Evolutionary conservation across 2,113 vertebrate genomes (phyloP).

Genomic region (Gambusia holbrooki): DNA sequence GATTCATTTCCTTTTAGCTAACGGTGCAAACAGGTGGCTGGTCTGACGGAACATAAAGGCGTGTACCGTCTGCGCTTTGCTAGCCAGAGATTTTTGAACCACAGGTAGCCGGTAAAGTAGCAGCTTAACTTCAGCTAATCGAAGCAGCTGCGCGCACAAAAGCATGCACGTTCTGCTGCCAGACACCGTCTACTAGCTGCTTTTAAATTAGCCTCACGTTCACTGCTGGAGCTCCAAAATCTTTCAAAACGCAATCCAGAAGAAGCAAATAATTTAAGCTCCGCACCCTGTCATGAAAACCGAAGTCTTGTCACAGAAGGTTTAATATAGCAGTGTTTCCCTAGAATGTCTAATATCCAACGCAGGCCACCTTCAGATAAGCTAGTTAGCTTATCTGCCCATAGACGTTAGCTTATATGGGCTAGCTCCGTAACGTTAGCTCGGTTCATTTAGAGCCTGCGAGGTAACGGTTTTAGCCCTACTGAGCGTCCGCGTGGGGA

Average conservation of each 20-base stretch:
- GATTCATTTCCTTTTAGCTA: background rate
- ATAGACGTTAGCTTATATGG: background rate
- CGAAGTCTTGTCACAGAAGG: slow-evolving; percentile 37
- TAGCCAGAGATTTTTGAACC: background rate
- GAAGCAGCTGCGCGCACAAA: slow-evolving; percentile 61
- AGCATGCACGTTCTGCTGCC: slow-evolving; percentile 49
- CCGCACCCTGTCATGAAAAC: background rate
- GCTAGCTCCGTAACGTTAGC: slow-evolving; percentile 53
- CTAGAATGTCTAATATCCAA: slow-evolving; percentile 24
- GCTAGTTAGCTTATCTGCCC: slow-evolving; percentile 18
- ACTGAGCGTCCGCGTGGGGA: slow-evolving; percentile 9
- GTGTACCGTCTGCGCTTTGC: background rate
- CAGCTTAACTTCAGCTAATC: slow-evolving; percentile 61
- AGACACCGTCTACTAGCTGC: slow-evolving; percentile 27
- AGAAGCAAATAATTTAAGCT: accelerated
- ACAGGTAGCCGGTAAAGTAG: slow-evolving; percentile 41
- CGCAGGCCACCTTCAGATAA: slow-evolving; percentile 52
- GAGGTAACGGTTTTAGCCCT: slow-evolving; percentile 16
- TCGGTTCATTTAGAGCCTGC: slow-evolving; percentile 26
- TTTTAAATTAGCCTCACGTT: background rate
- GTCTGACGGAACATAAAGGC: background rate
- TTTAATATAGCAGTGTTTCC: slow-evolving; percentile 55
- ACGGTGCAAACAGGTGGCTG: background rate
- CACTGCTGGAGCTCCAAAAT: too few relatives aligned
- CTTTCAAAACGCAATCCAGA: too few relatives aligned